Evolutionary conservation across 2,113 vertebrate genomes (phyloP).

Genomic region (Oreochromis aureus): DNA sequence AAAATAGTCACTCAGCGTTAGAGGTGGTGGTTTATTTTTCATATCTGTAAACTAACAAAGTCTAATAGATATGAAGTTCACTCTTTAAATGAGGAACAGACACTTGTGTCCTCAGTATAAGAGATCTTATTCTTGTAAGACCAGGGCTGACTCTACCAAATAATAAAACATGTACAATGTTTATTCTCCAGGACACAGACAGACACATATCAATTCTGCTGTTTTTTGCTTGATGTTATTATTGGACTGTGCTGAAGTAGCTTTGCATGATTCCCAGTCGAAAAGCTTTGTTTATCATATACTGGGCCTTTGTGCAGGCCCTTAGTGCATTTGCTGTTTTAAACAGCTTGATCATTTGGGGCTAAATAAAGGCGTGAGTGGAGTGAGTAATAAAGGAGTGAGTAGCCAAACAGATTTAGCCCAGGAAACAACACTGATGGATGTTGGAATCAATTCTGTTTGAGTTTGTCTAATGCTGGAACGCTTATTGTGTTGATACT

Average conservation of each 20-base stretch:
- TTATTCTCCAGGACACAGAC: background rate
- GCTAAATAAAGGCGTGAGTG: background rate
- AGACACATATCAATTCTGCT: background rate
- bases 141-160: background rate
- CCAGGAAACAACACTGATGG: background rate
- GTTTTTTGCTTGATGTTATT: background rate
- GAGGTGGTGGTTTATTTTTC: background rate
- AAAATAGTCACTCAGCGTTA: accelerated
- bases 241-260: background rate
- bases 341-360: background rate
- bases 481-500: background rate
- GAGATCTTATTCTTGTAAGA: background rate
- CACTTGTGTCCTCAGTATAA: background rate
- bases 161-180: background rate
- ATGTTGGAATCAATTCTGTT: background rate
- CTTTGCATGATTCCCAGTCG: background rate
- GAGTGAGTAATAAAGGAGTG: background rate
- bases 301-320: background rate
- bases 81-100: background rate
- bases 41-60: background rate
- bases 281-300: background rate
- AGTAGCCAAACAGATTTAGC: background rate
- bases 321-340: background rate
- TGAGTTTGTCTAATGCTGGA: background rate
- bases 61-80: background rate